Evolutionary conservation across 2,113 vertebrate species (phyloP).

Genomic region (Platichthys flesus): DNA sequence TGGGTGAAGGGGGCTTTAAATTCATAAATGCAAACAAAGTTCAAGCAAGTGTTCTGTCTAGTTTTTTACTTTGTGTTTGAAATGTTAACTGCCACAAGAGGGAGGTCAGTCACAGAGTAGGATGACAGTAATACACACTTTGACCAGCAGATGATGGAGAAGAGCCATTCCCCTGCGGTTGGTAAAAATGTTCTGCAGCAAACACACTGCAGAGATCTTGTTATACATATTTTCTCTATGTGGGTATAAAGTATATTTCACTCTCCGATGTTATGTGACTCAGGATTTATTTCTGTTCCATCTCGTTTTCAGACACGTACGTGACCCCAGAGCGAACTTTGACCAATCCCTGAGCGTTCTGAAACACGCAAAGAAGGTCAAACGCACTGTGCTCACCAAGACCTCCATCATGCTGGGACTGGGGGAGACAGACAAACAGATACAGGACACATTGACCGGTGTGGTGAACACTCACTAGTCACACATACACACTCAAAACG

Average conservation of each 20-base stretch:
- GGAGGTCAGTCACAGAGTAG: not conserved
- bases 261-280: not conserved
- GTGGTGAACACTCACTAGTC: not conserved
- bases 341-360: slow-evolving; percentile 91
- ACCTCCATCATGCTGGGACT: slow-evolving; percentile 97
- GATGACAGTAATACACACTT: not conserved
- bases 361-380: slow-evolving; percentile 88
- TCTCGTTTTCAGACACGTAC: slow-evolving; percentile 84
- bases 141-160: slow-evolving; percentile 62
- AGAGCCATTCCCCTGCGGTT: not conserved
- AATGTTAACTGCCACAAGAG: slow-evolving; percentile 13
- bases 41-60: too few relatives aligned
- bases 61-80: not conserved
- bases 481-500: not conserved
- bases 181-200: not conserved
- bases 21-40: too few relatives aligned
- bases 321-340: slow-evolving; percentile 93
- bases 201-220: not conserved
- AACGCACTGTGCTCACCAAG: slow-evolving; percentile 88
- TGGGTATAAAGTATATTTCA: not conserved
- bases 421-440: slow-evolving; percentile 90
- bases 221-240: not conserved
- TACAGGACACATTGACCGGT: slow-evolving; percentile 88
- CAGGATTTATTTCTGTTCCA: not conserved
- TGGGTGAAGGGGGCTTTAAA: too few relatives aligned